Percentiles rank a stretch among this genome's conserved stretches.
These are phyloP conservation scores for Tinea pellionella DNA, from an alignment of 2,888 invertebrate species.

Conservation along the genomic window DNA sequence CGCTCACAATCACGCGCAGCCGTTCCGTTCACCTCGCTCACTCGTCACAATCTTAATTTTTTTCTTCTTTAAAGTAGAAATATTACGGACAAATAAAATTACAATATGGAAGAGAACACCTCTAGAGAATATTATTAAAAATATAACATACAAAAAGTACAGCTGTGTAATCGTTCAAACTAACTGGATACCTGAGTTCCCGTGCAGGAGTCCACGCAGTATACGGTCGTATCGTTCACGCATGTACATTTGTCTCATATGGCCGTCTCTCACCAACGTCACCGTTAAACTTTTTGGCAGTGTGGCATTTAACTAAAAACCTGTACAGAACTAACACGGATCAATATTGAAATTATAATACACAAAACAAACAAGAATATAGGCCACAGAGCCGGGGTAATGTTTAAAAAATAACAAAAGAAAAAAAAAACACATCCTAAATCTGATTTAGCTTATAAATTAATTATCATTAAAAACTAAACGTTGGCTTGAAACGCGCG, in stretches of 20 bases:
- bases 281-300: background rate
- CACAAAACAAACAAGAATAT: background rate
- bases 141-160: background rate
- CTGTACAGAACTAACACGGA: slow-evolving; percentile 14
- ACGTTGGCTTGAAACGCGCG: background rate
- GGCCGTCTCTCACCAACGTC: background rate
- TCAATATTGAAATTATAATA: background rate
- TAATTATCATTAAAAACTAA: background rate
- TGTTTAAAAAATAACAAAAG: background rate
- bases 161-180: background rate
- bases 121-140: background rate
- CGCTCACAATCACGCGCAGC: background rate
- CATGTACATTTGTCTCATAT: background rate
- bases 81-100: background rate
- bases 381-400: background rate
- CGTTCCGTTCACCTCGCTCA: background rate
- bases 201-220: background rate
- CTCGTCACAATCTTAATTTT: background rate
- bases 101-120: background rate
- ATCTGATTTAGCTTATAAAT: slow-evolving; percentile 20
- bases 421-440: background rate
- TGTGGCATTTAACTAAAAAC: slow-evolving; percentile 11
- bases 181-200: background rate
- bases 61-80: background rate
- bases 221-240: background rate